A percentile compares a stretch with the other conserved stretches of the same genome.
Evolutionary conservation across 2,797 vertebrate genomes (phyloP).

Genomic region (Propithecus deckenii): DNA sequence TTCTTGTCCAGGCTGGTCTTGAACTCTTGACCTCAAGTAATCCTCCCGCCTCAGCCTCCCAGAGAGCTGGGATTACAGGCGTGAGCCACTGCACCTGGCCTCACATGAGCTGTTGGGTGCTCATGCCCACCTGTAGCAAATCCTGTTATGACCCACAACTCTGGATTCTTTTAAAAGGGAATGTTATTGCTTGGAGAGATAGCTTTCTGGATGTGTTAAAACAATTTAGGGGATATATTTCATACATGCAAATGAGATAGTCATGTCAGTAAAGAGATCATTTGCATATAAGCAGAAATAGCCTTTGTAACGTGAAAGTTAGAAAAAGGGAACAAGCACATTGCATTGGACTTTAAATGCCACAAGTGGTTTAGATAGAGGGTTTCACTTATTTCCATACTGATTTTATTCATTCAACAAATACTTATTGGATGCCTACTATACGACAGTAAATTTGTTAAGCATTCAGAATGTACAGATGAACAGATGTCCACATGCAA

Average conservation of each 20-base stretch:
- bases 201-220: neutral
- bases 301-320: neutral
- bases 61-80: too few species aligned
- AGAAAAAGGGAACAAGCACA: neutral
- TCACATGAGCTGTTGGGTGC: neutral
- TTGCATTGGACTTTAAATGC: neutral
- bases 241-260: neutral
- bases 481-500: neutral
- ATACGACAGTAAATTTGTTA: neutral
- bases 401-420: neutral
- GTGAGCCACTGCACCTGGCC: rapidly evolving
- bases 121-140: neutral
- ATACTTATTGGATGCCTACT: neutral
- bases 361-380: neutral
- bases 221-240: neutral
- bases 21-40: too few species aligned
- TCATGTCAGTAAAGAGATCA: neutral
- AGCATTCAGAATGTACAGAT: neutral
- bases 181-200: neutral
- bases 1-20: too few species aligned
- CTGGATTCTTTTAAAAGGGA: neutral
- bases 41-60: too few species aligned
- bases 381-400: neutral
- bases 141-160: neutral
- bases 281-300: neutral